Percentiles rank a stretch among this genome's conserved stretches.
Conservation (phyloP, 1,140 invertebrate species). For the Euborellia annulipes region DNA sequence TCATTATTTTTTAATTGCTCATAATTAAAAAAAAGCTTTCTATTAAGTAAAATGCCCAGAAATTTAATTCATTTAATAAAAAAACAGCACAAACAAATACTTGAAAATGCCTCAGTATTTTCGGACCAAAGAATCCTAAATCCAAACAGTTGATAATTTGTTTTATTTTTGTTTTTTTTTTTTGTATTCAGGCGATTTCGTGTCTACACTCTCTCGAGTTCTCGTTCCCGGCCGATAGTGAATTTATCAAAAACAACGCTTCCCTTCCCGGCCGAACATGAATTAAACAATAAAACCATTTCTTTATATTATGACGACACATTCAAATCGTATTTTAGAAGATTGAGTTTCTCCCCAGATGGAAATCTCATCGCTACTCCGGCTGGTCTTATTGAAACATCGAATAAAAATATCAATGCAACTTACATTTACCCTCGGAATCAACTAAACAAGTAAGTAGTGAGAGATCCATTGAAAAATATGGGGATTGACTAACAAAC, state of each 20-base stretch:
- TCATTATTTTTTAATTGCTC: too few species aligned
- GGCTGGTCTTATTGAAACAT: slow-evolving; percentile 48
- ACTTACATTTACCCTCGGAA: slow-evolving; percentile 69
- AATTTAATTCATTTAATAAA: too few species aligned
- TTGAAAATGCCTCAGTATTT: too few species aligned
- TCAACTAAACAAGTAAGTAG: slow-evolving; percentile 49
- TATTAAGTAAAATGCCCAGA: too few species aligned
- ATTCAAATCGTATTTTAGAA: slow-evolving; percentile 80
- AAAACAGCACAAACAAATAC: too few species aligned
- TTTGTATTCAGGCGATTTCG: slow-evolving; percentile 44
- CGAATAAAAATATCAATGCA: slow-evolving; percentile 44
- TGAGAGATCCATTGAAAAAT: too few species aligned
- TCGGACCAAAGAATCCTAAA: too few species aligned
- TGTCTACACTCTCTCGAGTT: slow-evolving; percentile 28
- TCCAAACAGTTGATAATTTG: too few species aligned
- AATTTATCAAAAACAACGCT: slow-evolving; percentile 18
- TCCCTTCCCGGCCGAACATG: slow-evolving; percentile 39
- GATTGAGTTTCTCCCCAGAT: slow-evolving; percentile 77
- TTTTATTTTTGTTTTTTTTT: slow-evolving; percentile 7
- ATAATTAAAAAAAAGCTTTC: too few species aligned
- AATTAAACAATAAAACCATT: slow-evolving; percentile 40
- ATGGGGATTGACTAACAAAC: too few species aligned
- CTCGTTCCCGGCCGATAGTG: too few species aligned
- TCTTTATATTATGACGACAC: slow-evolving; percentile 88
- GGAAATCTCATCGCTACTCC: slow-evolving; percentile 77